Conservation (phyloP, 2,113 vertebrate genomes). For the Nycticebus coucang region DNA sequence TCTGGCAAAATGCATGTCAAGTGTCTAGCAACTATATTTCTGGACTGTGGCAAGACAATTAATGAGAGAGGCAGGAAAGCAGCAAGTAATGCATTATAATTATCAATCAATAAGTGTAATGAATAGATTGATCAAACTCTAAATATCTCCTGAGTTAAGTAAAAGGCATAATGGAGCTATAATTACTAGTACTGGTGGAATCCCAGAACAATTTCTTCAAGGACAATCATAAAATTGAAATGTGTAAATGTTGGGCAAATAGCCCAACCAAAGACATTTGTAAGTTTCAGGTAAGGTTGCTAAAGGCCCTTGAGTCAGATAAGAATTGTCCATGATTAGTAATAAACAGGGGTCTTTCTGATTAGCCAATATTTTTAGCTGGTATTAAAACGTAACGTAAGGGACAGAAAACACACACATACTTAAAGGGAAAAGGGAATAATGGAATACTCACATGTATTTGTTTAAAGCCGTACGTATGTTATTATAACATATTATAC, state of each 20-base stretch:
- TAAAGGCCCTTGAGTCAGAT: neutral
- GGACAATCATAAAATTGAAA: slow-evolving; percentile 67
- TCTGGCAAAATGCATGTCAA: neutral
- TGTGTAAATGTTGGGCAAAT: slow-evolving; percentile 59
- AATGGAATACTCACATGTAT: neutral
- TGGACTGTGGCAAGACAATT: slow-evolving; percentile 52
- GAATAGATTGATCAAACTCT: slow-evolving; percentile 74
- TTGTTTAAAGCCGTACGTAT: neutral
- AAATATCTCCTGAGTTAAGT: slow-evolving; percentile 57
- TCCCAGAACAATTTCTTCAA: slow-evolving; percentile 62
- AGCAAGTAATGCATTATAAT: slow-evolving; percentile 56
- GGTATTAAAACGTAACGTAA: neutral
- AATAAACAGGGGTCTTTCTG: neutral
- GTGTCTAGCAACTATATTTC: slow-evolving; percentile 17
- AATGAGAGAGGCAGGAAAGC: slow-evolving; percentile 50
- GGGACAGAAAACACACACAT: neutral
- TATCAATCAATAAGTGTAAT: slow-evolving; percentile 70
- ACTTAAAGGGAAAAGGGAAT: neutral
- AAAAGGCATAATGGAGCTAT: slow-evolving; percentile 65
- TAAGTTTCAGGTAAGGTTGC: neutral
- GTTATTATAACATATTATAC: neutral
- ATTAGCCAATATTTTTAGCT: neutral
- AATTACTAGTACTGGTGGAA: slow-evolving; percentile 59
- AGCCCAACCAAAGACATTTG: slow-evolving; percentile 53
- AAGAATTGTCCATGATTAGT: neutral